Conservation (phyloP, 2,113 vertebrate species). For the Arenaria interpres region DNA sequence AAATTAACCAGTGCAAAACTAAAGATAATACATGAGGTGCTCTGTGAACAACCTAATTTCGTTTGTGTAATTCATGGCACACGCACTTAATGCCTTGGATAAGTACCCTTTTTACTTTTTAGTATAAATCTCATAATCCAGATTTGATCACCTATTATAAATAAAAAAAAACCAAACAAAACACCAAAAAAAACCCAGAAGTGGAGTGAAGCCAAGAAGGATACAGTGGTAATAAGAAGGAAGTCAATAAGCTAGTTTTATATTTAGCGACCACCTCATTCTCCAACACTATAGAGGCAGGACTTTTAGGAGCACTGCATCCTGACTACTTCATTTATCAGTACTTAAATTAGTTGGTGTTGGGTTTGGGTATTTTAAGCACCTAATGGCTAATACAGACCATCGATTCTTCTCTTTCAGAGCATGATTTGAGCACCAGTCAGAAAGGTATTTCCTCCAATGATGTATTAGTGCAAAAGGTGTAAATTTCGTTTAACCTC, state of each 20-base stretch:
- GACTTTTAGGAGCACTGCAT: background rate
- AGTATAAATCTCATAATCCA: background rate
- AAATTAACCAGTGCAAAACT: background rate
- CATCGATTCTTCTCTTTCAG: background rate
- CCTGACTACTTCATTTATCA: background rate
- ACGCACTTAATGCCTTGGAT: background rate
- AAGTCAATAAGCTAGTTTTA: background rate
- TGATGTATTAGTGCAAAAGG: background rate
- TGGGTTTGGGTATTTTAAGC: slow-evolving; percentile 1
- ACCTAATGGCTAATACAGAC: background rate
- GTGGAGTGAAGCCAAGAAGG: background rate
- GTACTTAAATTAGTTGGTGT: background rate
- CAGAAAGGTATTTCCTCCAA: background rate
- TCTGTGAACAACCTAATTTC: background rate
- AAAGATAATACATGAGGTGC: background rate
- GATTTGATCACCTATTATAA: background rate
- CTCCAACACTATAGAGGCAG: background rate
- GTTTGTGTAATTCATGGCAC: rapidly evolving
- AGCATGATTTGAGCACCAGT: background rate
- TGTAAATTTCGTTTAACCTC: background rate
- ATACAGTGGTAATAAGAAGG: background rate
- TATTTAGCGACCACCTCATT: background rate
- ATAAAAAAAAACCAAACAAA: background rate
- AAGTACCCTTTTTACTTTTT: background rate
- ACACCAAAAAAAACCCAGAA: background rate